Base-by-base conservation (phyloP, 2,888 invertebrate species). In the Apocheima hispidaria region DNA sequence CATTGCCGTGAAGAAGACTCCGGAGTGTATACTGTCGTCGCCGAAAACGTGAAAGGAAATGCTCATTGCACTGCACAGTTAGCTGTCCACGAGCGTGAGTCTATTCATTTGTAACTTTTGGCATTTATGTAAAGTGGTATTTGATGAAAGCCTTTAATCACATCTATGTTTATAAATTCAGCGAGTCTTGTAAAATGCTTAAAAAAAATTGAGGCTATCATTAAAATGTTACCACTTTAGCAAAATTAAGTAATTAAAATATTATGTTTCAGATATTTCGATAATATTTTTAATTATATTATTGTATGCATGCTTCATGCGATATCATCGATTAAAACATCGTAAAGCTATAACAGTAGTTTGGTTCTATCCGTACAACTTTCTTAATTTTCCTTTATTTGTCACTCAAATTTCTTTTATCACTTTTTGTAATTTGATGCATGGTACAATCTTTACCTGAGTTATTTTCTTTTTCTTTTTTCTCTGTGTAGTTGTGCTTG, bases 1-100 rank as follows among this genome's bases (percentile, higher is more conserved):
- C 96, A 97, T 82, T 96, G 96, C 74, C 90, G 94, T 64, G 94
- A 96, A 73, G 95, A 94, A 26, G 99, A 99, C 86, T 94, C 95
- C n/a, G 98, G 98, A 49, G 94, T 97, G 41, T 99, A 99, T 85
- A 97, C 97, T 0, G 97, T 98, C 44, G 95, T 97, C 67, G 98
- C 98, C 18, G 95, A 96, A 60, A 97, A 98, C 79, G 93, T 93
- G 23, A 94, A 95, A 60, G 97, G 98, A 63, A 96, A 96, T 74
- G 93, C 96, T 43, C 95, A 96, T 63, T 97, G 97, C 84, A 97
- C 98, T 38, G 97, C 98, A 63, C 97, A 97, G 88, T 94, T 98
- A 75, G 94, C 96, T 69, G 97, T 98, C 70, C 96, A 96, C 78
- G 95, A 96, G 94, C 92, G 98, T 98, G 93, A 95, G 95, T 92